Conservation (phyloP, 2,888 invertebrate genomes). For the Adela reaumurella region DNA sequence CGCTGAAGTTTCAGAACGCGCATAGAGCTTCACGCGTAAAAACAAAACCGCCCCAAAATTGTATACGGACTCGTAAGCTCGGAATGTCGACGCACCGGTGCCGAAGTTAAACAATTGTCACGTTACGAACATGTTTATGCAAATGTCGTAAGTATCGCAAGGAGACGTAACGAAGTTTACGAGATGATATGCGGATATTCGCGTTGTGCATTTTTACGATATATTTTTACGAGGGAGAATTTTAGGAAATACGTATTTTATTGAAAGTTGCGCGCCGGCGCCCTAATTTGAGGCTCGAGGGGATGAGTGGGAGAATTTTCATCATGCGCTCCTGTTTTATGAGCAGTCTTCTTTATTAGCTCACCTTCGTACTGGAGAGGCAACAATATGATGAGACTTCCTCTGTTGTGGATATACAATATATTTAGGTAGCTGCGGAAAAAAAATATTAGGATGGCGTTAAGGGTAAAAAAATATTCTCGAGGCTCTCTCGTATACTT, state of each 20-base stretch:
- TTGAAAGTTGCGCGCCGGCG: not conserved
- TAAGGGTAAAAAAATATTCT: too few species aligned
- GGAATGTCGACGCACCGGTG: too few species aligned
- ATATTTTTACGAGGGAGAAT: not conserved
- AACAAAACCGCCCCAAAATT: not conserved
- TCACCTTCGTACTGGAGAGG: too few species aligned
- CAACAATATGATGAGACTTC: too few species aligned
- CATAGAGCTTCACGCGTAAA: not conserved
- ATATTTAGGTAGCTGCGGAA: too few species aligned
- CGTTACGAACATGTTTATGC: constrained; percentile 20
- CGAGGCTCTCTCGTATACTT: too few species aligned
- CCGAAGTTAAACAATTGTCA: constrained; percentile 21
- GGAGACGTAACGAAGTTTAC: constrained; percentile 19
- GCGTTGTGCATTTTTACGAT: not conserved
- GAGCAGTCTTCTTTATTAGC: not conserved
- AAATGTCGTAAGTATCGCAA: constrained; percentile 15
- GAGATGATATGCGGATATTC: not conserved
- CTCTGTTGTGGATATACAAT: too few species aligned
- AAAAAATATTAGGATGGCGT: too few species aligned
- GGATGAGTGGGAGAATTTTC: not conserved
- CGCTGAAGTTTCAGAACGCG: too few species aligned
- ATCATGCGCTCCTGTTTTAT: not conserved
- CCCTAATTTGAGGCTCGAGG: not conserved
- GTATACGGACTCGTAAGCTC: not conserved
- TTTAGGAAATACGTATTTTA: not conserved